Base-by-base conservation (phyloP, 2,113 vertebrate species). In the Natator depressus region DNA sequence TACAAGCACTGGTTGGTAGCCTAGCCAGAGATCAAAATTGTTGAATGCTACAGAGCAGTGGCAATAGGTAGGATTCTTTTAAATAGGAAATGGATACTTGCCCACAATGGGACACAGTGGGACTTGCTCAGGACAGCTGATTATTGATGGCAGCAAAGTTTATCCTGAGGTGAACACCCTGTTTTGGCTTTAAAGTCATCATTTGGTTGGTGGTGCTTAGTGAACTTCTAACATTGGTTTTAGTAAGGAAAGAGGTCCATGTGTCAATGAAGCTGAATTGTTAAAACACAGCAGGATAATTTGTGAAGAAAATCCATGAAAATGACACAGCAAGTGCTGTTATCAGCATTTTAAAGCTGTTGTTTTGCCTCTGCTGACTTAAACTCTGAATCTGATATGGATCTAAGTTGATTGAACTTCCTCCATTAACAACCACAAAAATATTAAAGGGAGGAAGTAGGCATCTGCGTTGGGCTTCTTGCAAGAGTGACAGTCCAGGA, bases 1-100 rank as follows among this genome's bases (percentile, higher is more conserved):
- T 95, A 92, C 90, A 94, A 96, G 82, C 72, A 80, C 81, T 97
- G 93, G 81, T 91, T 65, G 35, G 94, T 88, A 94, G 94, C 93
- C 89, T 69, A 95, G 95, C 47, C 42, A 96, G 89, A 96, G 92
- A 97, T 94, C 95, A 92, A 92, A 96, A 96, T 87, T 55, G 0
- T 16, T 82, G 88, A 96, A 79, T 55, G 50, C 51, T 92, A 62
- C 92, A 94, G 84, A 94, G 82, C 62, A 89, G 50, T 42, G 88
- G 53, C 50, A 82, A 93, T 85, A 97, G 95, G 65, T 89, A 91
- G 91, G 92, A 94, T 89, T 84, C 65, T 95, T 92, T 94, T 83
- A 51, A 42, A 59, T 50, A 35, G 75, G 88, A 72, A 87, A 82
- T 72, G 62, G 80, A 93, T 93, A 91, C 85, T 79, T 92, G 49